Base-by-base conservation (phyloP, 2,888 invertebrate genomes). In the Noctua janthe region DNA sequence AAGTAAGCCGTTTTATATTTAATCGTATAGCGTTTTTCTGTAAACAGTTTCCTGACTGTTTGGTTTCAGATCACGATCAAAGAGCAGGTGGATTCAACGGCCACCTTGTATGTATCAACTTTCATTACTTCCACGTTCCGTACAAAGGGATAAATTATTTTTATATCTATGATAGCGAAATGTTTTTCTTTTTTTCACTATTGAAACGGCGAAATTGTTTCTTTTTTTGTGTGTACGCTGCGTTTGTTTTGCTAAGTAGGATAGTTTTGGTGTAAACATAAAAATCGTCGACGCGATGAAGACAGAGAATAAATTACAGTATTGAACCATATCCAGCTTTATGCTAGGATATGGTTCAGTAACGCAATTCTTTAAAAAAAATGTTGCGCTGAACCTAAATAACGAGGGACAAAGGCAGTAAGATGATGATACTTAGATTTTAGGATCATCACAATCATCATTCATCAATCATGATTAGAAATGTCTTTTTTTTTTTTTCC, bases 11-110 rank as follows among this genome's bases (percentile, higher is more conserved):
- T 89, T 87, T 90, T 87, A 87, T 74, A 90, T 92, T 91, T 89
- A 90, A 91, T 90, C 89, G 78, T 85, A 81, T 74, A 84, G 85
- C 85, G 78, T 88, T 84, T 81, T 88, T 86, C 87, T 87, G 91
- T 92, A 93, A 92, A 92, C 92, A 93, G 86, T 87, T 85, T 83
- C 80, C 72, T 78, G 81, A 84, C 90, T 92, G 93, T 93, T 94
- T 92, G 89, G 88, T 87, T 91, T 92, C 87, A 80, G 86, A 90
- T 90, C 91, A 90, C 92, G 93, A 94, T 94, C 93, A 92, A 92
- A 94, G 92, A 82, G 86, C 91, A 91, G 91, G 89, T 91, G 92
- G 90, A 88, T 86, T 76, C 66, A 82, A 89, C 87, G 88, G 88
- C 89, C 85, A 86, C 85, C 87, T 90, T 91, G 87, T 81, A 88